Evolutionary conservation across 2,797 vertebrate species (phyloP).

Genomic region (Rhodeus uyekii): DNA sequence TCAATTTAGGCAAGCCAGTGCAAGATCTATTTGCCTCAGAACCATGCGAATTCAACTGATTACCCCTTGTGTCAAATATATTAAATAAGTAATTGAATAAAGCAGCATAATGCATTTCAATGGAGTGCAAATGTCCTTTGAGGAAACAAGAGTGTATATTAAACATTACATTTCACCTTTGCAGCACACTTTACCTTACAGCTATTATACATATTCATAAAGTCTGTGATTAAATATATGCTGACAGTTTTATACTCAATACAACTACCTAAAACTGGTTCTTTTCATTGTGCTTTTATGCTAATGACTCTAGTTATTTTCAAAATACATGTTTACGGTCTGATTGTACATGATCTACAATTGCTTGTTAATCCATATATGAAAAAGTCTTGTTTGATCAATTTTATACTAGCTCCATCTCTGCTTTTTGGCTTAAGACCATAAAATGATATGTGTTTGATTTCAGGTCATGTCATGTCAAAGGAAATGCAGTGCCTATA

Average conservation of each 20-base stretch:
- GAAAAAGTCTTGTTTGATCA: neutral
- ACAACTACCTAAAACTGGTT: slow-evolving; percentile 23
- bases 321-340: neutral
- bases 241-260: slow-evolving; percentile 39
- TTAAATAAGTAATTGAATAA: slow-evolving; percentile 60
- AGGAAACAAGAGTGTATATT: slow-evolving; percentile 46
- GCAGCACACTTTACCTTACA: slow-evolving; percentile 42
- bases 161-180: slow-evolving; percentile 18
- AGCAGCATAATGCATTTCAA: slow-evolving; percentile 51
- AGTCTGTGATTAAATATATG: slow-evolving; percentile 43
- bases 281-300: neutral
- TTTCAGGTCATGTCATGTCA: neutral
- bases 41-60: slow-evolving; percentile 43
- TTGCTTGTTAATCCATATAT: neutral
- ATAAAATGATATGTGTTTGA: neutral
- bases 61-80: slow-evolving; percentile 53
- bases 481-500: neutral
- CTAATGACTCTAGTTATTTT: neutral
- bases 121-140: slow-evolving; percentile 43
- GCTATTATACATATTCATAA: slow-evolving; percentile 57
- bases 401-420: neutral
- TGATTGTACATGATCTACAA: neutral
- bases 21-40: slow-evolving; percentile 40
- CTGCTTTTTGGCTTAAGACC: neutral
- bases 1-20: slow-evolving; percentile 45